Evolutionary conservation across 2,113 vertebrate species (phyloP).

Genomic region (Artemisiospiza belli): DNA sequence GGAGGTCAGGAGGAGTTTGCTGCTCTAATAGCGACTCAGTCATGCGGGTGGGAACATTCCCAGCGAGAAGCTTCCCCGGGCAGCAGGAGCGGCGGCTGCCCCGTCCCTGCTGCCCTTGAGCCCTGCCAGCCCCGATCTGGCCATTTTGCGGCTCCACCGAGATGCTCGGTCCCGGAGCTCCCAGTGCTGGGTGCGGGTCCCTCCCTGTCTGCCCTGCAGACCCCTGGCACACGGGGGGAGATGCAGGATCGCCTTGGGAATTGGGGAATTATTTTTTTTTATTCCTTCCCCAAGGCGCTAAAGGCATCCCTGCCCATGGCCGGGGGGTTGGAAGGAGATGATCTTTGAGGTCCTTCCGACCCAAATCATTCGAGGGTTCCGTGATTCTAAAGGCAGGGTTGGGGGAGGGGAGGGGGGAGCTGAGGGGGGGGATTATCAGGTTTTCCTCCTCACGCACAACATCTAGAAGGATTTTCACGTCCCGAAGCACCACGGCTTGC

Average conservation of each 20-base stretch:
- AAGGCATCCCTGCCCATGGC: background rate
- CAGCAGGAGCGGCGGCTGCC: background rate
- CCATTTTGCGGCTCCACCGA: background rate
- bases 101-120: background rate
- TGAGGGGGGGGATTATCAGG: background rate
- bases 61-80: background rate
- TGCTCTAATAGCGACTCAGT: background rate
- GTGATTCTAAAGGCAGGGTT: background rate
- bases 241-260: background rate
- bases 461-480: background rate
- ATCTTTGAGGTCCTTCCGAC: background rate
- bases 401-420: background rate
- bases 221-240: background rate
- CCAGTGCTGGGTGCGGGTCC: background rate
- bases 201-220: background rate
- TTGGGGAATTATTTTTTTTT: fast-evolving
- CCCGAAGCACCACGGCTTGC: background rate
- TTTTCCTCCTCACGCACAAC: background rate
- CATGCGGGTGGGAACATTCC: background rate
- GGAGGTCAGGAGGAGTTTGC: background rate
- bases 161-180: background rate
- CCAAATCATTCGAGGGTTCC: background rate
- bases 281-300: background rate
- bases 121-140: background rate
- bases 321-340: background rate